phyloP scores from a whole-genome alignment of 2,888 invertebrate species.

The Melikaiella ostensackeni region DNA sequence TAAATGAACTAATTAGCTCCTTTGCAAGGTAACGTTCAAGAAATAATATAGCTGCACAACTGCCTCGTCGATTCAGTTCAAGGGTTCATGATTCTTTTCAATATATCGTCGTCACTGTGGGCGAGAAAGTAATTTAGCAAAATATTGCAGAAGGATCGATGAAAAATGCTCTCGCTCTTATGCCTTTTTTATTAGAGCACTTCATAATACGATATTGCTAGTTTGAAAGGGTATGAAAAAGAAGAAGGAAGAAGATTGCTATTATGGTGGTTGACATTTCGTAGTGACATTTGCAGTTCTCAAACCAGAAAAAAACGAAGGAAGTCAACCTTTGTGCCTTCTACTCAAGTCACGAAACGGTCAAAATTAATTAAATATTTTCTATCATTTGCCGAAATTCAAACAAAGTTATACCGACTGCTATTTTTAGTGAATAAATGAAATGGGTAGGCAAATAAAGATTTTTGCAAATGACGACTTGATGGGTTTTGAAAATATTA shows the following conservation, averaged over 20 bases:
- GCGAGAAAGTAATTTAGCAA: slow-evolving; percentile 39
- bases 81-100: background rate
- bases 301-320: background rate
- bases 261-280: slow-evolving; percentile 25
- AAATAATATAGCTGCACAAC: slow-evolving; percentile 20
- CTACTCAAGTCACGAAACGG: background rate
- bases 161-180: slow-evolving; percentile 31
- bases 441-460: too few species aligned
- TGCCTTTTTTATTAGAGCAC: background rate
- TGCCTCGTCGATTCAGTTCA: slow-evolving; percentile 7
- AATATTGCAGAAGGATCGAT: slow-evolving; percentile 39
- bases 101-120: slow-evolving; percentile 25
- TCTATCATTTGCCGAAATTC: background rate
- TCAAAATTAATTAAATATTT: background rate
- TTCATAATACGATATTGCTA: slow-evolving; percentile 29
- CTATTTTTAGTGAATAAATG: background rate
- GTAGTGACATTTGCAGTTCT: background rate
- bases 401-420: too few species aligned
- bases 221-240: slow-evolving; percentile 8
- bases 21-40: slow-evolving; percentile 40
- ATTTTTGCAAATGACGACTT: too few species aligned
- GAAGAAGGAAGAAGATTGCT: slow-evolving; percentile 1
- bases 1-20: slow-evolving; percentile 58
- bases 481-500: too few species aligned
- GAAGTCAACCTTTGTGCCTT: background rate